A percentile compares a stretch with the other conserved stretches of the same genome.
These are phyloP conservation scores for Coelogynopora nodosa DNA, from an alignment of 2,888 invertebrate species.

Conservation along the genomic window DNA sequence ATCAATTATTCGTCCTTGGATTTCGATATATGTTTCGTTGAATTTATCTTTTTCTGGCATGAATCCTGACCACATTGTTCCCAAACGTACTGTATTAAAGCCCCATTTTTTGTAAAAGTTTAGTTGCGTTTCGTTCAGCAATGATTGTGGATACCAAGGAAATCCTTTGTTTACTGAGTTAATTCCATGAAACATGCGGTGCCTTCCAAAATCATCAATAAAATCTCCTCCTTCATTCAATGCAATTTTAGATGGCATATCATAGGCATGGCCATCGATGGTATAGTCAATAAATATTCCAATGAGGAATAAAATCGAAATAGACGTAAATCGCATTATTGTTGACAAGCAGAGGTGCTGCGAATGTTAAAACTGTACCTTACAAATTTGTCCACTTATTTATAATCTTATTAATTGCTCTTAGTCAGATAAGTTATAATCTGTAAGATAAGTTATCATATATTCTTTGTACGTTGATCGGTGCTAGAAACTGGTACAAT, in stretches of 20 bases:
- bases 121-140: slow-evolving; percentile 51
- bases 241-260: not conserved
- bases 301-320: not conserved
- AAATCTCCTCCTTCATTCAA: slow-evolving; percentile 43
- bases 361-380: too few relatives aligned
- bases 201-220: slow-evolving; percentile 50
- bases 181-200: slow-evolving; percentile 52
- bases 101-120: slow-evolving; percentile 50
- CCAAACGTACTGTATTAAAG: slow-evolving; percentile 53
- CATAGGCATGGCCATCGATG: not conserved
- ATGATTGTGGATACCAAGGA: slow-evolving; percentile 50
- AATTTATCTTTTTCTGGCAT: slow-evolving; percentile 48
- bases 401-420: too few relatives aligned
- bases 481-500: too few relatives aligned
- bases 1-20: slow-evolving; percentile 49
- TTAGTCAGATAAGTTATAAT: too few relatives aligned
- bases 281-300: not conserved
- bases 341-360: too few relatives aligned
- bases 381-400: too few relatives aligned
- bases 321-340: too few relatives aligned
- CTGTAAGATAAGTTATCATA: too few relatives aligned
- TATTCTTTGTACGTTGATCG: too few relatives aligned
- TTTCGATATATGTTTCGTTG: slow-evolving; percentile 51
- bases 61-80: slow-evolving; percentile 53
- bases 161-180: slow-evolving; percentile 51